Conservation (phyloP, 1,140 invertebrate genomes). For the Ceratina calcarata region DNA sequence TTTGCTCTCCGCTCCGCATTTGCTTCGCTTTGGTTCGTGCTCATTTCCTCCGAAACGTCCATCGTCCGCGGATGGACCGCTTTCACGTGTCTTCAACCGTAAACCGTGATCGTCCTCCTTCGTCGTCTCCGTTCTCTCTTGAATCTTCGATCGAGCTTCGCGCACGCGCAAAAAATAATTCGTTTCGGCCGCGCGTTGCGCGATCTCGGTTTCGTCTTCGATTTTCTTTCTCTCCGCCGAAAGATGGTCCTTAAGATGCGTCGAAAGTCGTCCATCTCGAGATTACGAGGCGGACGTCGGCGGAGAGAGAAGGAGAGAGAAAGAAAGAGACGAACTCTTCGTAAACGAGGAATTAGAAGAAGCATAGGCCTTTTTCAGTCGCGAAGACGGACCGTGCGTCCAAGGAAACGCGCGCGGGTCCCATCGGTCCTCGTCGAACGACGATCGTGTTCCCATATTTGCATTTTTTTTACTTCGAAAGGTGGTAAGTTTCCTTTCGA, state of each 20-base stretch:
- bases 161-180: conserved; percentile 3
- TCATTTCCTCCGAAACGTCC: neutral
- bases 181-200: neutral
- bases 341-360: neutral
- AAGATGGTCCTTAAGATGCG: conserved; percentile 22
- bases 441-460: conserved; percentile 17
- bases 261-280: too few relatives aligned
- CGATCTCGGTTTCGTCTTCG: neutral
- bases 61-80: neutral
- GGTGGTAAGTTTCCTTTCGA: conserved; percentile 9
- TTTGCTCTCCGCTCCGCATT: neutral
- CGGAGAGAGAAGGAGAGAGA: too few relatives aligned
- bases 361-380: neutral
- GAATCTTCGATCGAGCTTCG: neutral
- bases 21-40: too few relatives aligned
- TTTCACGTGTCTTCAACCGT: neutral
- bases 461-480: conserved; percentile 28
- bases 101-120: neutral
- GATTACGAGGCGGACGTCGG: neutral
- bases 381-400: neutral
- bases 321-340: neutral
- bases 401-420: too few relatives aligned
- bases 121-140: neutral
- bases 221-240: neutral
- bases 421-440: neutral